Percentiles rank a stretch among this genome's conserved stretches.
Evolutionary conservation across 2,888 invertebrate species (phyloP).

Genomic region (Tetanocera ferruginea): DNA sequence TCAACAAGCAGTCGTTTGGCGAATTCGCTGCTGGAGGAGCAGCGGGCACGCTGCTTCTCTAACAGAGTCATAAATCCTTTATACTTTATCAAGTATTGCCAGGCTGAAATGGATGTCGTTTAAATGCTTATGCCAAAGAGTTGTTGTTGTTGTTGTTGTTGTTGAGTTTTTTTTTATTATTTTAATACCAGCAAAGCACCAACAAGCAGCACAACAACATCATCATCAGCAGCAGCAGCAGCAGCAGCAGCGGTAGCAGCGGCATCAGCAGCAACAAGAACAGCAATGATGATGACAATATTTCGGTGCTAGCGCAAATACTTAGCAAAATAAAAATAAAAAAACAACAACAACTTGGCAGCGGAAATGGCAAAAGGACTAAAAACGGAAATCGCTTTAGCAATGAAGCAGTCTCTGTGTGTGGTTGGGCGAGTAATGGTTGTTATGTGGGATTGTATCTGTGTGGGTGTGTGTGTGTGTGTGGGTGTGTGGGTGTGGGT

Average conservation of each 20-base stretch:
- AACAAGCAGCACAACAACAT: background rate
- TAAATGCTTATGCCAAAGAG: background rate
- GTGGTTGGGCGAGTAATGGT: background rate
- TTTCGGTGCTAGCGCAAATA: constrained; percentile 9
- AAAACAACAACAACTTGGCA: constrained; percentile 2
- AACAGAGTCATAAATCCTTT: constrained; percentile 29
- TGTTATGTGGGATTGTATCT: background rate
- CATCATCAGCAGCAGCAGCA: background rate
- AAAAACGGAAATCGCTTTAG: constrained; percentile 44
- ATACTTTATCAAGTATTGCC: constrained; percentile 16
- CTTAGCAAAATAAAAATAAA: background rate
- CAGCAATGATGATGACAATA: constrained; percentile 8
- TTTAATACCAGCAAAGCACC: background rate
- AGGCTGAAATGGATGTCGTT: background rate
- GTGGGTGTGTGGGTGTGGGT: background rate
- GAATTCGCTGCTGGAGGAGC: background rate
- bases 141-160: background rate
- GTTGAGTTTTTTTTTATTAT: background rate
- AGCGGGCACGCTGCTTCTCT: background rate
- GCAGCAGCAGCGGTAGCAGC: background rate
- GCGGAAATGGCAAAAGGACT: constrained; percentile 32
- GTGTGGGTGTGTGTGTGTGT: background rate
- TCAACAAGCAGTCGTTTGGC: background rate
- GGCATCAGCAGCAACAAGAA: background rate
- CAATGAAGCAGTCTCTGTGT: constrained; percentile 23